Conservation (phyloP, 2,797 vertebrate species). For the Tenualosa ilisha region DNA sequence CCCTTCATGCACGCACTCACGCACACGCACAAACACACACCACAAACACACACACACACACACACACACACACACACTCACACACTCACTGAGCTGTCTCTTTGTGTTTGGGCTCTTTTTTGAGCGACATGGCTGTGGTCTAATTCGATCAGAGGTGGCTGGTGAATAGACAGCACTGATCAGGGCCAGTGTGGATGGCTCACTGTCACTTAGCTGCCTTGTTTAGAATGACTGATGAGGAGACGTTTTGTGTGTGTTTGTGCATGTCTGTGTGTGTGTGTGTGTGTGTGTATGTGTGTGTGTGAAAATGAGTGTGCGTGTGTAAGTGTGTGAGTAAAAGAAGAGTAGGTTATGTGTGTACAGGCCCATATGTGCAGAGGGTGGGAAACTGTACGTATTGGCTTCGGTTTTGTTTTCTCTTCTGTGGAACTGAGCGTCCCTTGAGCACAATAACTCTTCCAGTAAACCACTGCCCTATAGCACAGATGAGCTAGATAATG, state of each 20-base stretch:
- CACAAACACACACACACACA: no score
- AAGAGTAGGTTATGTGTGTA: background rate
- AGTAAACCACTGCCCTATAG: background rate
- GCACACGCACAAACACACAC: background rate
- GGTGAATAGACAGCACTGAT: conserved; percentile 30
- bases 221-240: background rate
- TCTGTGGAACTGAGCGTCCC: background rate
- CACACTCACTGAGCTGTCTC: conserved; percentile 1
- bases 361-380: background rate
- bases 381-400: background rate
- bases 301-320: background rate
- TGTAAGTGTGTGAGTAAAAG: background rate
- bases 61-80: background rate
- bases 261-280: background rate
- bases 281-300: background rate
- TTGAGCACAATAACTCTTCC: background rate
- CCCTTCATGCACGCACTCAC: background rate
- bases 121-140: conserved; percentile 23
- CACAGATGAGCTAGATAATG: background rate
- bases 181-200: background rate
- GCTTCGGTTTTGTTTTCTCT: background rate
- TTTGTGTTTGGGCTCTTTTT: conserved; percentile 36
- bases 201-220: conserved; percentile 15
- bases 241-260: background rate
- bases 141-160: conserved; percentile 37